Base-by-base conservation (phyloP, 2,797 vertebrate genomes). In the Phoxinus dragarum region DNA sequence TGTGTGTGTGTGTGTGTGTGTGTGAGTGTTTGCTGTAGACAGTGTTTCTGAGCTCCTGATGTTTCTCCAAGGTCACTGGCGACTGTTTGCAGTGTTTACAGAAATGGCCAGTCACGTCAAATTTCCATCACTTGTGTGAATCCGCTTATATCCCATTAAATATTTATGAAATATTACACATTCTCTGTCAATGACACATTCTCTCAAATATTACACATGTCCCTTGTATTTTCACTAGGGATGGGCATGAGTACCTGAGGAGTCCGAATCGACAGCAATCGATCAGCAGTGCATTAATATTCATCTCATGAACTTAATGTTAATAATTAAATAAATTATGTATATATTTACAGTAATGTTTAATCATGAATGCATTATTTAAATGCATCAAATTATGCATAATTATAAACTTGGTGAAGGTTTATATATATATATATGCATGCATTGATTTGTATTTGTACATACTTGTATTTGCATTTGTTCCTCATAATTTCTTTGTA, bases 71-170 rank as follows among this genome's bases (percentile, higher is more conserved):
- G 76, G 83, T 84, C 31, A 75, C 79, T 38, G 9, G 47, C 72
- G 72, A 74, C 49, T 61, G 38, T 66, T 82, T 83, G 56, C 84
- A 69, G 77, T 47, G 71, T 81, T 73, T 69, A 73, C 47, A 68
- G 59, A 69, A 80, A 86, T 85, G 84, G 21, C 34, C 56, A 76
- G 64, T 71, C 12, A 88, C 79, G 56, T 86, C 59, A 64, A 34
- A 75, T 80, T 69, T 80, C 67, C 73, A 80, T 83, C 69, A 52
- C 19, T n/a, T 64, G 42, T 52, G 44, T 49, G 44, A 86, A 81
- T 81, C 56, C 3, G 1, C 52, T 61, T 82, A 75, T 49, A 27
- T 75, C 40, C 52, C 31, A 49, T 66, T 1, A 66, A 82, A 74
- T 64, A 64, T 74, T 64, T 47, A 49, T 8, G 8, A 44, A 64